These are phyloP conservation scores for Cephus cinctus DNA, from an alignment of 1,140 invertebrate genomes.

Conservation along the genomic window DNA sequence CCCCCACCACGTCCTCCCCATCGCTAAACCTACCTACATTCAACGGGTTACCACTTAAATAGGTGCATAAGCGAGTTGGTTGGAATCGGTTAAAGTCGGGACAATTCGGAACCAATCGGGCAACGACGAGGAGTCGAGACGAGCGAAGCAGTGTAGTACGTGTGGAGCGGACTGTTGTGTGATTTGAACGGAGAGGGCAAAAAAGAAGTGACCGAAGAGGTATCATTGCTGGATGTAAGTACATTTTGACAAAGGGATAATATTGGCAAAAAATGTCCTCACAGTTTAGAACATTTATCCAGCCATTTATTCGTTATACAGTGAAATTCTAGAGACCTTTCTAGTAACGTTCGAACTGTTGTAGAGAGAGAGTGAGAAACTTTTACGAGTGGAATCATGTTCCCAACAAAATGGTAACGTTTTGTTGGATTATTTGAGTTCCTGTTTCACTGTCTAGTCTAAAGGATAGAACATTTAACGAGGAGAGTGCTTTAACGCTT, in stretches of 20 bases:
- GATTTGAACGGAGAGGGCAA: slow-evolving; percentile 3
- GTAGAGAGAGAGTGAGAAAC: slow-evolving; percentile 20
- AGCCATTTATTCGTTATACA: too few species aligned
- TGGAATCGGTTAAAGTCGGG: too few species aligned
- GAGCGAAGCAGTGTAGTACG: slow-evolving; percentile 11
- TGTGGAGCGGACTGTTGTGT: slow-evolving; percentile 9
- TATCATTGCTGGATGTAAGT: slow-evolving; percentile 14
- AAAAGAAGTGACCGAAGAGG: slow-evolving; percentile 16
- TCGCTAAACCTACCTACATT: too few species aligned
- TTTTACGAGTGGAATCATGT: slow-evolving; percentile 35
- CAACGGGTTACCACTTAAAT: too few species aligned
- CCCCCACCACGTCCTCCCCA: too few species aligned
- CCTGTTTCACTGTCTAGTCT: neutral
- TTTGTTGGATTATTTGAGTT: slow-evolving; percentile 8
- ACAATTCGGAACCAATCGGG: too few species aligned
- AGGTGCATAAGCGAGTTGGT: too few species aligned
- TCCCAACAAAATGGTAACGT: slow-evolving; percentile 49
- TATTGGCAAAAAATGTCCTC: slow-evolving; percentile 16
- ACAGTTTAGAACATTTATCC: slow-evolving; percentile 3
- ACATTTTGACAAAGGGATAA: slow-evolving; percentile 17
- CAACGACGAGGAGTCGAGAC: too few species aligned
- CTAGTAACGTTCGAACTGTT: slow-evolving; percentile 15
- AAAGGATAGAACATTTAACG: neutral
- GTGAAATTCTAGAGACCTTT: too few species aligned
- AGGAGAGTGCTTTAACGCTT: neutral